Percentiles rank a stretch among this genome's conserved stretches.
Conservation (phyloP, 2,113 vertebrate species). For the Corythornis madagascariensis region DNA sequence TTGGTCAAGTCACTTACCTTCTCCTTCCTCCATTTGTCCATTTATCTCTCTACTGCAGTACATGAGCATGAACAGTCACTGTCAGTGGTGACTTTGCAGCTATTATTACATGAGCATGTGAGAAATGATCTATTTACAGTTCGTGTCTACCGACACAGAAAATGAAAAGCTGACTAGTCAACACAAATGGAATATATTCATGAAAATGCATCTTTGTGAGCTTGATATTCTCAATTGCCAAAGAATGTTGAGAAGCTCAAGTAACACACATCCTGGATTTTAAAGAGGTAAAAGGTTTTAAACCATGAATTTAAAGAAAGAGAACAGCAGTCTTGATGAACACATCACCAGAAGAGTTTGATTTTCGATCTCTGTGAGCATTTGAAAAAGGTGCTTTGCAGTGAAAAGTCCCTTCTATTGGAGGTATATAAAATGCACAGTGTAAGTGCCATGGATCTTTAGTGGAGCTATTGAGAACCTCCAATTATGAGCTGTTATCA, state of each 20-base stretch:
- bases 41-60: background rate
- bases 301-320: background rate
- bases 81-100: background rate
- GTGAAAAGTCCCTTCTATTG: background rate
- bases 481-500: background rate
- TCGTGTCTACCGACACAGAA: background rate
- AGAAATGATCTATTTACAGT: background rate
- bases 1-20: background rate
- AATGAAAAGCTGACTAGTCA: background rate
- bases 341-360: background rate
- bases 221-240: background rate
- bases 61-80: background rate
- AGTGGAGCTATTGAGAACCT: background rate
- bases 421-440: background rate
- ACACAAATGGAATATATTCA: background rate
- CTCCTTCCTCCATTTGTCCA: background rate
- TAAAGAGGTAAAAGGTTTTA: background rate
- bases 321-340: background rate
- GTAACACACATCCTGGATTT: background rate
- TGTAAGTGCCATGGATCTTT: background rate
- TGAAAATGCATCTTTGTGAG: background rate
- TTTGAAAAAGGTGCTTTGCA: background rate
- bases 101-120: background rate
- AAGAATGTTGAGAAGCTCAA: background rate
- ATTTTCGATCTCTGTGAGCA: background rate